Conservation (phyloP, 2,113 vertebrate species). For the Python bivittatus region DNA sequence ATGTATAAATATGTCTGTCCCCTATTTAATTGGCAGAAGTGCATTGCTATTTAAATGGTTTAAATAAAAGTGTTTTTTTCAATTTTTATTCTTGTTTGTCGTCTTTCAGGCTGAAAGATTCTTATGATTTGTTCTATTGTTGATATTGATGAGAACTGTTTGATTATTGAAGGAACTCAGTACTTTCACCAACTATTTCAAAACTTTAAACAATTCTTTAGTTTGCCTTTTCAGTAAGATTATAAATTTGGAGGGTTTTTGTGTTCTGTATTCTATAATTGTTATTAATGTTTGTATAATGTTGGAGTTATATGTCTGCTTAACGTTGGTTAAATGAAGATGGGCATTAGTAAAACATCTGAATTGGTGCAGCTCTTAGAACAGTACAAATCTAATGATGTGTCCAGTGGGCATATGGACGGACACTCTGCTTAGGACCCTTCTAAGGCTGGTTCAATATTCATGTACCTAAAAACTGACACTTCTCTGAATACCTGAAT, state of each 20-base stretch:
- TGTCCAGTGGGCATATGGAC: background rate
- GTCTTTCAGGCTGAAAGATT: conserved; percentile 57
- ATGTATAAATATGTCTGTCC: conserved; percentile 50
- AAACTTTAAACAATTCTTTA: conserved; percentile 14
- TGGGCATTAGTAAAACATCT: background rate
- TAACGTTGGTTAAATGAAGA: background rate
- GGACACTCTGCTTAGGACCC: background rate
- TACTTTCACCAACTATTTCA: conserved; percentile 57
- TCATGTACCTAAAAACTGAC: background rate
- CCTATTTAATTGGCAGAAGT: conserved; percentile 51
- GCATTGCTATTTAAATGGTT: conserved; percentile 55
- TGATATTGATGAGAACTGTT: conserved; percentile 53
- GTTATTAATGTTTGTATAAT: conserved; percentile 39
- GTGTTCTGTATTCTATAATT: conserved; percentile 32
- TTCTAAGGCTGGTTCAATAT: conserved; percentile 27
- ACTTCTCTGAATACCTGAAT: background rate
- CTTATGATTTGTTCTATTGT: conserved; percentile 50
- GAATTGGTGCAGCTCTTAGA: conserved; percentile 42
- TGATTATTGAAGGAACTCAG: conserved; percentile 45
- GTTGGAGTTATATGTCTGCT: background rate
- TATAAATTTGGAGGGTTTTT: conserved; percentile 49
- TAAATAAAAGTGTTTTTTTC: conserved; percentile 77
- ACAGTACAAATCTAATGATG: conserved; percentile 17
- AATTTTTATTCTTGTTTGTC: conserved; percentile 72
- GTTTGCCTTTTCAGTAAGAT: conserved; percentile 46